These are phyloP conservation scores for Goniozus legneri DNA, from an alignment of 1,140 invertebrate genomes.

Conservation along the genomic window DNA sequence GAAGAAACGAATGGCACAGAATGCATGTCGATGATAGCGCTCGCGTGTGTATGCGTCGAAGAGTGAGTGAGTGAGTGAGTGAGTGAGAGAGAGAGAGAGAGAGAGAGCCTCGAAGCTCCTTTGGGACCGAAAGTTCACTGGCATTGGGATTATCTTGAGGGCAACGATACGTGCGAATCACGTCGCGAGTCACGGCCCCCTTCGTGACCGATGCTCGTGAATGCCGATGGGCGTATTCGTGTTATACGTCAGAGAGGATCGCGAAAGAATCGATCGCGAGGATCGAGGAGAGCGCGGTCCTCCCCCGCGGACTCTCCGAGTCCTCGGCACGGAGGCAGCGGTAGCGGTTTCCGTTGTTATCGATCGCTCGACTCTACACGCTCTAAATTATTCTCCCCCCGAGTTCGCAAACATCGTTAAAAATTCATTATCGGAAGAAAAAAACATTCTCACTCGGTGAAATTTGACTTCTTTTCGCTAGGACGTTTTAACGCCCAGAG, in stretches of 20 bases:
- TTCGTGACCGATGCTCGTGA: conserved; percentile 48
- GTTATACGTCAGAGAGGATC: conserved; percentile 34
- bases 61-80: background rate
- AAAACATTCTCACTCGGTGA: no score
- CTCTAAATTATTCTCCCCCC: no score
- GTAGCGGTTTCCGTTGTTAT: conserved; percentile 29
- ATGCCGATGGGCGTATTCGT: conserved; percentile 48
- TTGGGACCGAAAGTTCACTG: conserved; percentile 44
- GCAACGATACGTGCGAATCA: conserved; percentile 48
- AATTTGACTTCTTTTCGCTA: no score
- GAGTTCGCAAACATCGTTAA: no score
- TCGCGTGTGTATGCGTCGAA: no score
- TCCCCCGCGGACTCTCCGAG: no score
- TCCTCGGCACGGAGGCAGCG: conserved; percentile 26
- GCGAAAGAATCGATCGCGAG: conserved; percentile 28
- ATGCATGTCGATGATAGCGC: no score
- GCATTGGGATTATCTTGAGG: conserved; percentile 41
- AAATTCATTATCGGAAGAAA: no score
- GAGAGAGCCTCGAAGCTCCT: conserved; percentile 18
- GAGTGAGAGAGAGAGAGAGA: background rate
- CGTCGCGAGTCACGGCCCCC: conserved; percentile 38
- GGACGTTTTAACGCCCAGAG: no score
- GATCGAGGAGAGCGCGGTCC: conserved; percentile 20
- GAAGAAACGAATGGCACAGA: no score
- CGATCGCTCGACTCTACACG: no score